These are phyloP conservation scores for Morpho deidamia DNA, from an alignment of 2,888 invertebrate genomes.

Conservation along the genomic window DNA sequence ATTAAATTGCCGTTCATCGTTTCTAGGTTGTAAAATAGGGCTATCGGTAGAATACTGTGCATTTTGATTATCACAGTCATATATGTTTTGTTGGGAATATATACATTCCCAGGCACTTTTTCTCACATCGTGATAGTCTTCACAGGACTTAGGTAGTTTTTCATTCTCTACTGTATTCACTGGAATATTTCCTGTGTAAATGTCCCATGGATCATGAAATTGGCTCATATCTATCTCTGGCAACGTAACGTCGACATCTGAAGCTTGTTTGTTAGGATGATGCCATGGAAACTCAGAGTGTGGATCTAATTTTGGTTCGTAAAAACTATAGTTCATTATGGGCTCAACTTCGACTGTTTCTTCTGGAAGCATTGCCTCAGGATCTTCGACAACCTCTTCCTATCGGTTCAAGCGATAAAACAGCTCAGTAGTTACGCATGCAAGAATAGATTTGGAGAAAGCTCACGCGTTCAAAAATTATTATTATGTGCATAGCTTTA, in stretches of 20 bases:
- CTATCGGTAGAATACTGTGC: slow-evolving; percentile 15
- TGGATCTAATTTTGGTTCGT: slow-evolving; percentile 56
- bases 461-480: slow-evolving; percentile 44
- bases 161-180: slow-evolving; percentile 37
- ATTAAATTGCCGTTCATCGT: slow-evolving; percentile 10
- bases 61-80: slow-evolving; percentile 25
- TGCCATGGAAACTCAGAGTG: slow-evolving; percentile 72
- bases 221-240: slow-evolving; percentile 43
- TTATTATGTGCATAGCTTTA: slow-evolving; percentile 53
- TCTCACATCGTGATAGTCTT: slow-evolving; percentile 48
- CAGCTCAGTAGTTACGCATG: slow-evolving; percentile 65
- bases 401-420: slow-evolving; percentile 68
- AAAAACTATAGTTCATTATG: slow-evolving; percentile 33
- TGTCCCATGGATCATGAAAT: slow-evolving; percentile 86
- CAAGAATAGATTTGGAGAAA: slow-evolving; percentile 61
- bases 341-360: slow-evolving; percentile 37
- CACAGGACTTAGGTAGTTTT: slow-evolving; percentile 30
- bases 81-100: slow-evolving; percentile 26
- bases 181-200: slow-evolving; percentile 78
- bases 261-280: slow-evolving; percentile 48
- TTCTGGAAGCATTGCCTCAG: slow-evolving; percentile 33
- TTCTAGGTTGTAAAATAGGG: slow-evolving; percentile 4
- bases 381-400: slow-evolving; percentile 59
- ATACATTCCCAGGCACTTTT: slow-evolving; percentile 56
- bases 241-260: slow-evolving; percentile 34